phyloP scores from a whole-genome alignment of 2,797 vertebrate genomes.

The Mormyrus proboscirostris region DNA sequence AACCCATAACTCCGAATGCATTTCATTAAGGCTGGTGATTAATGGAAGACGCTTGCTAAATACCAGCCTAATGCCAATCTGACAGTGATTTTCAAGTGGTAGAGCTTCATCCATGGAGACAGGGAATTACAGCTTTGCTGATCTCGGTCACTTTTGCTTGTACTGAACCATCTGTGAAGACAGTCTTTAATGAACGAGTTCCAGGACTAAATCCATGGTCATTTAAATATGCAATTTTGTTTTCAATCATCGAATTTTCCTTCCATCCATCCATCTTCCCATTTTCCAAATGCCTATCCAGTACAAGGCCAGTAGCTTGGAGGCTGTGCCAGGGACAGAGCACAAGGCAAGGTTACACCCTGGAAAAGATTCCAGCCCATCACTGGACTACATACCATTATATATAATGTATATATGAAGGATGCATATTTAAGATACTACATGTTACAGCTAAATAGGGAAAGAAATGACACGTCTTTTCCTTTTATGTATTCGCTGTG shows the following conservation, averaged over 20 bases:
- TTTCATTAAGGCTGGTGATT: conserved; percentile 79
- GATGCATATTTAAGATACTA: not conserved
- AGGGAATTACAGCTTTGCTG: not conserved
- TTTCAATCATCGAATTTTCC: not conserved
- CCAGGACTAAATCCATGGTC: not conserved
- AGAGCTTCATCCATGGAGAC: not conserved
- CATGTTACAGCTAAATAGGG: not conserved
- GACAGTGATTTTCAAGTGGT: not conserved
- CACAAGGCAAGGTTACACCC: not conserved
- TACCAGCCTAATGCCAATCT: conserved; percentile 31
- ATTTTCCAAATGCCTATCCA: not conserved
- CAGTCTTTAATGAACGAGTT: not conserved
- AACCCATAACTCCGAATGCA: conserved; percentile 93
- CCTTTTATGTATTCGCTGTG: not conserved
- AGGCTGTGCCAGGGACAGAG: not conserved
- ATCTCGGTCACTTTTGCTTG: not conserved
- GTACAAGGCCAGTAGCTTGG: not conserved
- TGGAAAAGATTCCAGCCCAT: not conserved
- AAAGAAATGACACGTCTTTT: not conserved
- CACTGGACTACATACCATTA: not conserved
- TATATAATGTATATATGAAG: not conserved
- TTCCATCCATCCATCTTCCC: not conserved
- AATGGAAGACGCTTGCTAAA: conserved; percentile 82
- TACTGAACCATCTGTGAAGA: not conserved
- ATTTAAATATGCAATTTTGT: not conserved